Evolutionary conservation across 2,888 invertebrate genomes (phyloP).

Genomic region (Rotaria magnacalcarata): DNA sequence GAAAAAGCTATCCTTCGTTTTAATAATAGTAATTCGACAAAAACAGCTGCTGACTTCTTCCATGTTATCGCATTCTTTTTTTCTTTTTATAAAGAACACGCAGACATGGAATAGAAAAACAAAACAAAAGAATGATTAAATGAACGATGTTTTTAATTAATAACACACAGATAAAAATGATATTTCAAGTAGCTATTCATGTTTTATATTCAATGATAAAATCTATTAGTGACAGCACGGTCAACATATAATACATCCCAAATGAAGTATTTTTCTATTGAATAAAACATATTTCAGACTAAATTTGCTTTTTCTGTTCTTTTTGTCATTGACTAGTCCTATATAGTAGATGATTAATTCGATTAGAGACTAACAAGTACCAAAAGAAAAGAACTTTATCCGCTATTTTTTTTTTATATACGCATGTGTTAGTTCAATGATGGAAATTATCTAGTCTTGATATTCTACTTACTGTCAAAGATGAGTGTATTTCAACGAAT

Average conservation of each 20-base stretch:
- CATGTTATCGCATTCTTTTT: not conserved
- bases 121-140: slow-evolving; percentile 7
- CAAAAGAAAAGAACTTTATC: not conserved
- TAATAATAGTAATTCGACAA: not conserved
- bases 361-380: not conserved
- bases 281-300: not conserved
- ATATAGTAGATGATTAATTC: not conserved
- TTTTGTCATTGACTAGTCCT: not conserved
- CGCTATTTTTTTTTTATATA: not conserved
- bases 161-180: not conserved
- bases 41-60: not conserved
- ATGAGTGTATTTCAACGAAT: not conserved
- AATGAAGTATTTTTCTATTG: not conserved
- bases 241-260: not conserved
- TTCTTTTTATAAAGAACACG: not conserved
- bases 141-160: slow-evolving; percentile 1
- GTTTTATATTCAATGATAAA: not conserved
- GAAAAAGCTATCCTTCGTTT: not conserved
- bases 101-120: not conserved
- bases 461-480: not conserved
- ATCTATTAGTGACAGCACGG: not conserved
- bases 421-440: not conserved
- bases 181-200: not conserved
- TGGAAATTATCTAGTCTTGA: not conserved
- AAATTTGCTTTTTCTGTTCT: not conserved